These are phyloP conservation scores for Chiloscyllium punctatum DNA, from an alignment of 2,797 vertebrate genomes.

Conservation along the genomic window DNA sequence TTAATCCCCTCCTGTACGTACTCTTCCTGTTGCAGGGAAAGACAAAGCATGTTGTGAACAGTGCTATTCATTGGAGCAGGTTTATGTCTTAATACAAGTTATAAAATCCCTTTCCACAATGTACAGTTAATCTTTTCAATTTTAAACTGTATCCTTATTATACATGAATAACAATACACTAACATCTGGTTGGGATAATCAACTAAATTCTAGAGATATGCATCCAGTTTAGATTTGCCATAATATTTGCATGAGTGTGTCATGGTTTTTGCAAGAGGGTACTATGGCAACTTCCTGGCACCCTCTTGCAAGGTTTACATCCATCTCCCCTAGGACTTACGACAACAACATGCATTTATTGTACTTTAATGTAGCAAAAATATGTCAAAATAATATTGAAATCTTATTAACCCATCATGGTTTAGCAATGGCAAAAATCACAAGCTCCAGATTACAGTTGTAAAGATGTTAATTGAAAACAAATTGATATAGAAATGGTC, in stretches of 20 bases:
- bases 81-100: neutral
- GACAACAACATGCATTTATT: neutral
- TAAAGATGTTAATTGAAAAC: neutral
- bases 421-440: neutral
- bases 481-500: neutral
- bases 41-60: neutral
- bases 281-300: neutral
- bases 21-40: conserved; percentile 69
- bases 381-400: neutral
- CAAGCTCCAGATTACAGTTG: neutral
- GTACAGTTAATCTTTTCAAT: neutral
- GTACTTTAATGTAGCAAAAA: neutral
- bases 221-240: neutral
- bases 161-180: neutral
- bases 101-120: neutral
- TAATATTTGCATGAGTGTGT: neutral
- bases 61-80: too few species aligned
- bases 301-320: neutral
- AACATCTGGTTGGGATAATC: neutral
- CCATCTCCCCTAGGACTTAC: neutral
- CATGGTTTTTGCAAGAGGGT: neutral
- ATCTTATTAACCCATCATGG: neutral
- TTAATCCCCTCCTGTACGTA: conserved; percentile 95
- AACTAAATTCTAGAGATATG: neutral
- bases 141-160: neutral